These are phyloP conservation scores for Macropodus opercularis DNA, from an alignment of 2,797 vertebrate species.

Conservation along the genomic window DNA sequence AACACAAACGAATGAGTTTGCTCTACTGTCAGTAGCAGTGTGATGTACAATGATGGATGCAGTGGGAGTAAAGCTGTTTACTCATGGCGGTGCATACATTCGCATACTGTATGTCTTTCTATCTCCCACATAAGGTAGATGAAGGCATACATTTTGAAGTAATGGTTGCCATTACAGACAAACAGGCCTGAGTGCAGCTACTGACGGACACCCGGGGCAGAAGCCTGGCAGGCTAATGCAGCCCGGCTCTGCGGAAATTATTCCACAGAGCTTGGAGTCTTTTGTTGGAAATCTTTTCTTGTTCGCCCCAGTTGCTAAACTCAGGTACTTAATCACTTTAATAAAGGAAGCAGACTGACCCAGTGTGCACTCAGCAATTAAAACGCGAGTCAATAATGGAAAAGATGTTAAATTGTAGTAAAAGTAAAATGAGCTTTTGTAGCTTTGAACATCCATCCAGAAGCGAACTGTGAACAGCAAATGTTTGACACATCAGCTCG, in stretches of 20 bases:
- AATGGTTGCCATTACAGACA: slow-evolving; percentile 26
- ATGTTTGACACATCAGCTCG: no score
- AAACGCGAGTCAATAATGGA: neutral
- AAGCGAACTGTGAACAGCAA: neutral
- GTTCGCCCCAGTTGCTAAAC: slow-evolving; percentile 2
- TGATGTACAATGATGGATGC: slow-evolving; percentile 23
- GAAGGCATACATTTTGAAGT: slow-evolving; percentile 28
- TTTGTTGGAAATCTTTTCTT: slow-evolving; percentile 17
- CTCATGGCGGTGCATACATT: slow-evolving; percentile 26
- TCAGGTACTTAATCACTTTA: neutral
- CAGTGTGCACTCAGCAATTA: neutral
- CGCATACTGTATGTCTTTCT: slow-evolving; percentile 5
- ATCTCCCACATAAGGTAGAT: neutral
- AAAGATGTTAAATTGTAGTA: neutral
- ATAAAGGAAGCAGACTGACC: neutral
- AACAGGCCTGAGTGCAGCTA: slow-evolving; percentile 14
- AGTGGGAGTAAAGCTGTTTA: slow-evolving; percentile 38
- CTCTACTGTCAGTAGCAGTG: slow-evolving; percentile 7
- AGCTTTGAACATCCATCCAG: neutral
- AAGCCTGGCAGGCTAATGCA: slow-evolving; percentile 31
- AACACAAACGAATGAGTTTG: slow-evolving; percentile 21
- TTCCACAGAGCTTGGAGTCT: slow-evolving; percentile 9
- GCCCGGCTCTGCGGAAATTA: slow-evolving; percentile 5
- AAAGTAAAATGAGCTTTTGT: neutral
- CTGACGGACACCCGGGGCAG: slow-evolving; percentile 1